These are phyloP conservation scores for Oreochromis aureus DNA, from an alignment of 2,113 vertebrate genomes.

Conservation along the genomic window DNA sequence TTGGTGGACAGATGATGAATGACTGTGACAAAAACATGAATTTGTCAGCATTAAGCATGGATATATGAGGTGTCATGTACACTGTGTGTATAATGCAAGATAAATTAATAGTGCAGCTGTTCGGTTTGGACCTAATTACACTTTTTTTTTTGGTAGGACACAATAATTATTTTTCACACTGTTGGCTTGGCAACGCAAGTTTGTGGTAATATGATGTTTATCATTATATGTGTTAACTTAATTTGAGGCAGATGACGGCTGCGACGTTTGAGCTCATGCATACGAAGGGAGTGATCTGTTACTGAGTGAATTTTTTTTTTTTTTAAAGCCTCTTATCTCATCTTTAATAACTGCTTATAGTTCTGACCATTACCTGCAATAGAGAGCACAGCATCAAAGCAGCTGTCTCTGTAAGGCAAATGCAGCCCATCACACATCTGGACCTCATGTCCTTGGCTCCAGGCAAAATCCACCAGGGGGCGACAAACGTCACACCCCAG, in stretches of 20 bases:
- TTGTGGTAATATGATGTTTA: not conserved
- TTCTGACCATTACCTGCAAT: conserved; percentile 46
- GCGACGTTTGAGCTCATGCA: not conserved
- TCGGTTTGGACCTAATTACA: not conserved
- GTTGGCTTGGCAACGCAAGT: conserved; percentile 37
- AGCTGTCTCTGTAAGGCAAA: conserved; percentile 68
- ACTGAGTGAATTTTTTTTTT: not conserved
- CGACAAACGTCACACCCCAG: conserved; percentile 72
- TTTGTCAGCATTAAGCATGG: not conserved
- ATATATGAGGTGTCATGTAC: not conserved
- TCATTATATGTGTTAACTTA: not conserved
- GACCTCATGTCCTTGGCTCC: conserved; percentile 66
- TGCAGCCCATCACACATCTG: conserved; percentile 65
- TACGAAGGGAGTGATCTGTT: not conserved
- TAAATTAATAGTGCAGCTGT: conserved; percentile 1
- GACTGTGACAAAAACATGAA: conserved; percentile 50
- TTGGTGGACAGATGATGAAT: conserved; percentile 78
- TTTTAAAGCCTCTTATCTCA: not conserved
- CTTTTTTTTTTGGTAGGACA: not conserved
- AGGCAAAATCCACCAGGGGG: conserved; percentile 73
- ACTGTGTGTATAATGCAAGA: not conserved
- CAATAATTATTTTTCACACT: conserved; percentile 16
- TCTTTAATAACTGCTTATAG: not conserved
- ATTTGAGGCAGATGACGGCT: not conserved
- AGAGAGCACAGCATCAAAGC: conserved; percentile 70